These are phyloP conservation scores for Drosophila melanica DNA, from an alignment of 1,140 invertebrate genomes.

Conservation along the genomic window DNA sequence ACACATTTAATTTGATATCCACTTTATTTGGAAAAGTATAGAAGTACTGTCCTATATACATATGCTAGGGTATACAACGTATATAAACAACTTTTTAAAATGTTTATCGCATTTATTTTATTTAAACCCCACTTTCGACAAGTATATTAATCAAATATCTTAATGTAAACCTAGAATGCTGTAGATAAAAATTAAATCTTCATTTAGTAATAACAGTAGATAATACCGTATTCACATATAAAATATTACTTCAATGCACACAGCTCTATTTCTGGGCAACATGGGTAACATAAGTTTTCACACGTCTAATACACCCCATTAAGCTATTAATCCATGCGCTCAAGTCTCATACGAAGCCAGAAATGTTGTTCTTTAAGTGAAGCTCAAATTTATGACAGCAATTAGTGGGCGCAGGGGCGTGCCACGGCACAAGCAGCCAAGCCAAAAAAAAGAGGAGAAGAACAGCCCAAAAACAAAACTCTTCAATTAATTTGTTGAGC, in stretches of 20 bases:
- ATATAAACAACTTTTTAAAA: too few relatives aligned
- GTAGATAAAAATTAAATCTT: too few relatives aligned
- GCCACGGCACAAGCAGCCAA: conserved; percentile 20
- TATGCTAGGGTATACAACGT: too few relatives aligned
- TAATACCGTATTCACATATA: background rate
- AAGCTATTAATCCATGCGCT: conserved; percentile 6
- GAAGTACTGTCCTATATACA: too few relatives aligned
- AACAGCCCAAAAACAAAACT: conserved; percentile 39
- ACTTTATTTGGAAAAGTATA: too few relatives aligned
- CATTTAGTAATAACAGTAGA: too few relatives aligned
- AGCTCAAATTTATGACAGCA: conserved; percentile 73
- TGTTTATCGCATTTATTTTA: too few relatives aligned
- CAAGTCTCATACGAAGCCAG: conserved; percentile 8
- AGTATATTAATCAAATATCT: too few relatives aligned
- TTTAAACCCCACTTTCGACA: too few relatives aligned
- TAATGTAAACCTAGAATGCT: too few relatives aligned
- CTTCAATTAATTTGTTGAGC: conserved; percentile 78
- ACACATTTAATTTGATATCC: too few relatives aligned
- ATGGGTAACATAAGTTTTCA: conserved; percentile 10
- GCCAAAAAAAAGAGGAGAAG: conserved; percentile 6
- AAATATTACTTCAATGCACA: too few relatives aligned
- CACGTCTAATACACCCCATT: conserved; percentile 41
- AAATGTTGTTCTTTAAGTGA: conserved; percentile 50
- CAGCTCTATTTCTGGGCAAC: background rate
- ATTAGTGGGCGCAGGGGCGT: conserved; percentile 68